Percentiles rank a stretch among this genome's conserved stretches.
These are phyloP conservation scores for Drosophila varians DNA, from an alignment of 1,140 invertebrate genomes.

Conservation along the genomic window DNA sequence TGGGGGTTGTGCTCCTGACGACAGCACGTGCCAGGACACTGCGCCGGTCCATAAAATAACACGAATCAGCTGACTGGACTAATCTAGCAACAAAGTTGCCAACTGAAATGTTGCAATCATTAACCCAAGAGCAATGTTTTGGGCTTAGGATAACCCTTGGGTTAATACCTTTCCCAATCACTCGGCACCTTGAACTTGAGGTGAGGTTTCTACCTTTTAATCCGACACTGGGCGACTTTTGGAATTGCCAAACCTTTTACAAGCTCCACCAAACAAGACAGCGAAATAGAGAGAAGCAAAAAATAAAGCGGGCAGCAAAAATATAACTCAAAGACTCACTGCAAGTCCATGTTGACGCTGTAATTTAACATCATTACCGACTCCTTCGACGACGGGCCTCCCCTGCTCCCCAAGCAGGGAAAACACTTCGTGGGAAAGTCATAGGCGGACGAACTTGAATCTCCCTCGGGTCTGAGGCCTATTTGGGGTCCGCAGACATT, in stretches of 20 bases:
- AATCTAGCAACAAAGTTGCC: constrained; percentile 35
- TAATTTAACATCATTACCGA: constrained; percentile 69
- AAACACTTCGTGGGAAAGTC: constrained; percentile 46
- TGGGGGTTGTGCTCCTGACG: constrained; percentile 24
- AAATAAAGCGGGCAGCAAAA: constrained; percentile 1
- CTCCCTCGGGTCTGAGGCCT: neutral
- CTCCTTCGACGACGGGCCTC: neutral
- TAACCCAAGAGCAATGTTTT: too few species aligned
- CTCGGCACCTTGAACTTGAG: constrained; percentile 60
- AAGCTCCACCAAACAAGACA: constrained; percentile 18
- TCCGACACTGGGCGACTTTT: constrained; percentile 21
- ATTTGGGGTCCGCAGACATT: constrained; percentile 12
- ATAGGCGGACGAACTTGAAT: constrained; percentile 25
- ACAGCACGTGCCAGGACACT: constrained; percentile 53
- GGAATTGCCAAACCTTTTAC: constrained; percentile 15
- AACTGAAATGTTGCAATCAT: constrained; percentile 6
- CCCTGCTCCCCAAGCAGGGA: constrained; percentile 1
- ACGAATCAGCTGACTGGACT: constrained; percentile 35
- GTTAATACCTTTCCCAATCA: neutral
- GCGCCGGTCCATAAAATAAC: constrained; percentile 61
- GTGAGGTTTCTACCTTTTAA: constrained; percentile 30
- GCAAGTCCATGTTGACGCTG: constrained; percentile 62
- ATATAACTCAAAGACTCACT: constrained; percentile 6
- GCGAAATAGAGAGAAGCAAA: neutral
- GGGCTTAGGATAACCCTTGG: too few species aligned